A percentile compares a stretch with the other conserved stretches of the same genome.
Conservation (phyloP, 2,113 vertebrate genomes). For the Eleginops maclovinus region DNA sequence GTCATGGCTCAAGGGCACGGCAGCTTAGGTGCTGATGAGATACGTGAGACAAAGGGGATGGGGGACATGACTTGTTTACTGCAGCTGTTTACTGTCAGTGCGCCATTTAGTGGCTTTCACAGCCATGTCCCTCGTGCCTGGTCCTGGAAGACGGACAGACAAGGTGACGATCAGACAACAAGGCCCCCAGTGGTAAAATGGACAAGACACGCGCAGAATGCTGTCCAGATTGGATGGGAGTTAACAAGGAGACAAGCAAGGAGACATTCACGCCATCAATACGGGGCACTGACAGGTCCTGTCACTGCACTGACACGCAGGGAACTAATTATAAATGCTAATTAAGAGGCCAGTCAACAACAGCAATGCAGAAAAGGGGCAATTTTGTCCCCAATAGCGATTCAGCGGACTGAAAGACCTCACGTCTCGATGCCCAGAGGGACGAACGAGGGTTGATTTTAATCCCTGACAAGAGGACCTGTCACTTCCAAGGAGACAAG, state of each 20-base stretch:
- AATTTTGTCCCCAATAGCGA: slow-evolving; percentile 71
- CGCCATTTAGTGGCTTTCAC: slow-evolving; percentile 72
- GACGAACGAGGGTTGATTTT: slow-evolving; percentile 66
- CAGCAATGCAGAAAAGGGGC: slow-evolving; percentile 82
- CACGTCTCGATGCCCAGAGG: slow-evolving; percentile 69
- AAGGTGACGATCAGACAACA: slow-evolving; percentile 77
- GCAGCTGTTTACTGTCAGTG: slow-evolving; percentile 80
- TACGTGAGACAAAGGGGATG: slow-evolving; percentile 67
- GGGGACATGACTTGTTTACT: slow-evolving; percentile 81
- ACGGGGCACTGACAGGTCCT: slow-evolving; percentile 82
- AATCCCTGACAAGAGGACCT: slow-evolving; percentile 43
- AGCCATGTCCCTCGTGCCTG: slow-evolving; percentile 50
- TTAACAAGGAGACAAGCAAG: slow-evolving; percentile 84
- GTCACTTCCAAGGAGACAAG: slow-evolving; percentile 57
- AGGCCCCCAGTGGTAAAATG: slow-evolving; percentile 70
- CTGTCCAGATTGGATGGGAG: slow-evolving; percentile 72
- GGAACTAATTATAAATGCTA: slow-evolving; percentile 97
- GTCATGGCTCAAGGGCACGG: slow-evolving; percentile 81
- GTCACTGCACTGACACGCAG: slow-evolving; percentile 90
- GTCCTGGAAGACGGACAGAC: slow-evolving; percentile 72
- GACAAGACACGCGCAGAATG: slow-evolving; percentile 65
- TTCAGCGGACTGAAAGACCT: slow-evolving; percentile 68
- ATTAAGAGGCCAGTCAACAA: slow-evolving; percentile 91
- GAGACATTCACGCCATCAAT: slow-evolving; percentile 83
- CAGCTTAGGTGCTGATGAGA: slow-evolving; percentile 75